Evolutionary conservation across 2,888 invertebrate genomes (phyloP).

Genomic region (Lysandra bellargus): DNA sequence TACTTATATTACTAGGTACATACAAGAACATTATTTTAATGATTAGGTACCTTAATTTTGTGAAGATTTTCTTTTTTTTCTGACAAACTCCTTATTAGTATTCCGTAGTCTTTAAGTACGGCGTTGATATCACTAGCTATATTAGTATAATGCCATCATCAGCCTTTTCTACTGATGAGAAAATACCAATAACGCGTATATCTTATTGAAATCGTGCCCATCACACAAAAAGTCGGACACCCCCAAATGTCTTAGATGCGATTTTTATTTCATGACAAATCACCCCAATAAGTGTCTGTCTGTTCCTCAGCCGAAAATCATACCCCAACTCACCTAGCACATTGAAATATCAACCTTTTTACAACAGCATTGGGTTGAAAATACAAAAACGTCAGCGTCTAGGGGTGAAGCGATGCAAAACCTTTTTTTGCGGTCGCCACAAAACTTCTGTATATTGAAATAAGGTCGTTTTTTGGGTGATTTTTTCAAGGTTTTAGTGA

Average conservation of each 20-base stretch:
- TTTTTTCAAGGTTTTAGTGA: conserved; percentile 31
- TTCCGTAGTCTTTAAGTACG: too few relatives aligned
- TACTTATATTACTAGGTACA: too few relatives aligned
- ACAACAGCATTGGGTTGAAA: conserved; percentile 30
- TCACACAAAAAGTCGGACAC: conserved; percentile 41
- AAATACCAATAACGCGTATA: background rate
- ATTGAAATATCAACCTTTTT: conserved; percentile 35
- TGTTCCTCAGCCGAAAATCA: conserved; percentile 36
- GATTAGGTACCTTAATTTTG: too few relatives aligned
- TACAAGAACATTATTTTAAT: too few relatives aligned
- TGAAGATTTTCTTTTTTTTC: too few relatives aligned
- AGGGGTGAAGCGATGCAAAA: conserved; percentile 14
- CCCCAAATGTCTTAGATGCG: conserved; percentile 48
- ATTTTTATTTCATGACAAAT: conserved; percentile 64
- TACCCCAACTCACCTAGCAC: conserved; percentile 34
- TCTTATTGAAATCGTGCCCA: conserved; percentile 3
- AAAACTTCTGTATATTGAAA: conserved; percentile 13
- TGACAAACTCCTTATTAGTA: too few relatives aligned
- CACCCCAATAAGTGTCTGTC: conserved; percentile 50
- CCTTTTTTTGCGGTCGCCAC: conserved; percentile 26
- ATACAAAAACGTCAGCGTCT: conserved; percentile 32
- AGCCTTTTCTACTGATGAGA: background rate
- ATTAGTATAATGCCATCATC: too few relatives aligned
- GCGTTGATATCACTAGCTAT: too few relatives aligned
- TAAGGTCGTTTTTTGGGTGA: conserved; percentile 40